Base-by-base conservation (phyloP, 2,888 invertebrate genomes). In the Dorcus hopei region DNA sequence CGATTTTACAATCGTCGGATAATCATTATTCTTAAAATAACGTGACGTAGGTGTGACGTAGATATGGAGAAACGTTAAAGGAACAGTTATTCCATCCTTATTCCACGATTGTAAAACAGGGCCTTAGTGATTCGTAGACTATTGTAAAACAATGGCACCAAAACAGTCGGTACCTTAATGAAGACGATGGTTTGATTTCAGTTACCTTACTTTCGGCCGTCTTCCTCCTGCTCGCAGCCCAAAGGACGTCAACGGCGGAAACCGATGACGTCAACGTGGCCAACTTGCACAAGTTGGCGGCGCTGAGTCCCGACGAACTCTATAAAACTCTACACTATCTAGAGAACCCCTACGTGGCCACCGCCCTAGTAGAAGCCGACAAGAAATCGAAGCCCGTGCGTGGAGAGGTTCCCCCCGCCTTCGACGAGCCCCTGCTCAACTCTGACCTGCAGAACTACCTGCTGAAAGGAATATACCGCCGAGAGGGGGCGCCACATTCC, bases 231-330 rank as follows among this genome's bases (percentile, higher is more conserved):
- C 11, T 42, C 11, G 42, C 14, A 5, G 42, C 1, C 5, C 23
- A 19, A 9, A 19, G 8, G 45, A 9, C 14, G 45, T 45, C 14
- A 3, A 23, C 16, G 9, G 9, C 19, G n/a, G 14, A 54, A 11
- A 40, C 39, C 11, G 45, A 58, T 9, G 53, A 42, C 5, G 39
- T 58, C 11, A 54, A 58, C 45, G 33, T 58, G 0, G 58, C 26
- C 7, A 58, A 58, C 42, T 39, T 58, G n/a, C 54, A 58, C 5
- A 58, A 58, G 43, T 50, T 58, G 43, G 58, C 58, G 7, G 49
- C 58, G 0, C 39, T 58, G 14, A 38, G 39, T 3, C 58, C 58
- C 8, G 49, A 53, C 6, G 38, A 50, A 26, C 50, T 58, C 2
- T 49, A 58, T 8, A 19, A 50, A 9, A 58, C 54, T 16, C 51